Evolutionary conservation across 2,888 invertebrate species (phyloP).

Genomic region (Napeogenes inachia): DNA sequence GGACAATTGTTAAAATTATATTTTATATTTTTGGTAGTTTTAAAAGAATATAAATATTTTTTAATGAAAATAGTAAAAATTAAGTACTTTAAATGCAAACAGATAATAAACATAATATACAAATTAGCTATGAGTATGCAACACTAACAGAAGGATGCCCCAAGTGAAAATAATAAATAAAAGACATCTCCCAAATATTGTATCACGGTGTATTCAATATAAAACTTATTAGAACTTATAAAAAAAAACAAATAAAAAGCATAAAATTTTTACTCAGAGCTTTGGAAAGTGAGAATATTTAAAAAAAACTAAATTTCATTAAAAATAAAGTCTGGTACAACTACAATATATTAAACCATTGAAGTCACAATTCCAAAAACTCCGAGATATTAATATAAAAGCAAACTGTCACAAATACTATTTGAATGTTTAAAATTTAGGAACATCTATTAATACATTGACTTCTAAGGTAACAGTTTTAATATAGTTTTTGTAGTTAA

Average conservation of each 20-base stretch:
- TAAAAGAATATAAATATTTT: slow-evolving; percentile 7
- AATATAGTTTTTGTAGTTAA: no score
- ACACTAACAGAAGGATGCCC: slow-evolving; percentile 61
- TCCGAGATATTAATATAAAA: slow-evolving; percentile 5
- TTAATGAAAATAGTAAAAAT: slow-evolving; percentile 30
- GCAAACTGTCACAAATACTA: slow-evolving; percentile 24
- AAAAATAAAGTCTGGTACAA: slow-evolving; percentile 22
- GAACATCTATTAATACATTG: slow-evolving; percentile 40
- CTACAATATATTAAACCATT: no score
- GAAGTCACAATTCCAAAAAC: no score
- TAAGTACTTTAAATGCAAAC: slow-evolving; percentile 42
- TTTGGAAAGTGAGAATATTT: slow-evolving; percentile 18
- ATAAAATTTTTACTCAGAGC: slow-evolving; percentile 35
- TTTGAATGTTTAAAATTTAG: slow-evolving; percentile 33
- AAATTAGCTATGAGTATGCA: slow-evolving; percentile 54
- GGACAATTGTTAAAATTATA: no score
- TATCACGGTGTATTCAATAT: slow-evolving; percentile 69
- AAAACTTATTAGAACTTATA: slow-evolving; percentile 64
- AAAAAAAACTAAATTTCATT: slow-evolving; percentile 12
- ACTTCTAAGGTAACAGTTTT: slow-evolving; percentile 33
- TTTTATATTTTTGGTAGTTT: neutral
- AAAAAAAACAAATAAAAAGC: slow-evolving; percentile 61
- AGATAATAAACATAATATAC: slow-evolving; percentile 39
- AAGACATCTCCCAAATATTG: slow-evolving; percentile 59
- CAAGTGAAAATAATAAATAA: slow-evolving; percentile 45